These are phyloP conservation scores for Hyperoplus immaculatus DNA, from an alignment of 2,797 vertebrate species.

Conservation along the genomic window DNA sequence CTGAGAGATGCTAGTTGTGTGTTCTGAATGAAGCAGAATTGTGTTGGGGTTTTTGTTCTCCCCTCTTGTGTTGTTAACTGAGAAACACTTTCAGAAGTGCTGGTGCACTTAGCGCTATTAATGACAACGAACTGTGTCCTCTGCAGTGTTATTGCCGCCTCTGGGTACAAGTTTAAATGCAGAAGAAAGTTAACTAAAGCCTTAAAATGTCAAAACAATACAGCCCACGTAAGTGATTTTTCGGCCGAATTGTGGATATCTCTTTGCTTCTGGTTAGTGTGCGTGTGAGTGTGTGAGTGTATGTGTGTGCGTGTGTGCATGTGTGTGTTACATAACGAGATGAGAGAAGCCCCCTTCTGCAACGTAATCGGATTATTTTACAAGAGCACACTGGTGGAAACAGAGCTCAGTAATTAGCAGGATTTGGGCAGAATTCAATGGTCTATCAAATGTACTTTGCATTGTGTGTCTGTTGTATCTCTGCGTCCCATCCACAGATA, in stretches of 20 bases:
- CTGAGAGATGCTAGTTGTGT: slow-evolving; percentile 34
- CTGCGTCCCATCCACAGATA: slow-evolving; percentile 32
- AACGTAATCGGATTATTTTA: slow-evolving; percentile 66
- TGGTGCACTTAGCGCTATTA: slow-evolving; percentile 10
- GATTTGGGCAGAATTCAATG: slow-evolving; percentile 53
- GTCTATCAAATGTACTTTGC: slow-evolving; percentile 53
- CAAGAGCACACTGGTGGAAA: slow-evolving; percentile 60
- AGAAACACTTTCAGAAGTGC: slow-evolving; percentile 19
- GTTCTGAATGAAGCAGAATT: slow-evolving; percentile 11
- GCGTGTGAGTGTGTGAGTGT: slow-evolving; percentile 25
- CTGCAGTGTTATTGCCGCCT: background rate
- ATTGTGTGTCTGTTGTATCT: slow-evolving; percentile 25
- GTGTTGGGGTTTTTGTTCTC: background rate
- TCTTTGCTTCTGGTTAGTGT: slow-evolving; percentile 39
- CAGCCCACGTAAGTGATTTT: slow-evolving; percentile 32
- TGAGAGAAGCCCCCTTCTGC: slow-evolving; percentile 42
- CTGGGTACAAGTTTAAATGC: slow-evolving; percentile 3
- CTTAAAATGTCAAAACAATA: slow-evolving; percentile 53
- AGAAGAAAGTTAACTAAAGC: slow-evolving; percentile 34
- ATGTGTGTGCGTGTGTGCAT: slow-evolving; percentile 12
- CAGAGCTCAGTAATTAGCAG: slow-evolving; percentile 71
- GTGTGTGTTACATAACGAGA: slow-evolving; percentile 27
- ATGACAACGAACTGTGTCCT: slow-evolving; percentile 3
- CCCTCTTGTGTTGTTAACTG: background rate
- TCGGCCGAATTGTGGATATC: slow-evolving; percentile 31